phyloP scores from a whole-genome alignment of 2,113 vertebrate species.

The Nesoenas mayeri region DNA sequence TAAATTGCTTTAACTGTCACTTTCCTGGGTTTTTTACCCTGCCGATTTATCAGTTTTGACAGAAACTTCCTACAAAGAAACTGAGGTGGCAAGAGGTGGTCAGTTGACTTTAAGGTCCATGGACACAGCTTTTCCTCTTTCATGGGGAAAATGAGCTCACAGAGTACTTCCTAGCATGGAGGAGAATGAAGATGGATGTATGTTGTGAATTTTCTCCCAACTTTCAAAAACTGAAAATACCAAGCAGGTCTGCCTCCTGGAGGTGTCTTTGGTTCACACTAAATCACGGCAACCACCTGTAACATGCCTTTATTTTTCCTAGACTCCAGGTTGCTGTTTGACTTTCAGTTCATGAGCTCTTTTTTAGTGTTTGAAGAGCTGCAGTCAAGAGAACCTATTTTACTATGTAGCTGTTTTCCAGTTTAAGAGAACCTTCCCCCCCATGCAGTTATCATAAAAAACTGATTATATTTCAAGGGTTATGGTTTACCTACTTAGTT shows the following conservation, averaged over 20 bases:
- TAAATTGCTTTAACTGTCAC: background rate
- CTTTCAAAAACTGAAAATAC: background rate
- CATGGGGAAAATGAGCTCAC: background rate
- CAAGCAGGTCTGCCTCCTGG: background rate
- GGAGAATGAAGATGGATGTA: background rate
- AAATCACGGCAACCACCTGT: background rate
- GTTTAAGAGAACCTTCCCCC: background rate
- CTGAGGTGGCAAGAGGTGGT: background rate
- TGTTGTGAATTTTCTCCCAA: background rate
- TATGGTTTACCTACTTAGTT: background rate
- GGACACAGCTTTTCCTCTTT: background rate
- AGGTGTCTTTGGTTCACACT: background rate
- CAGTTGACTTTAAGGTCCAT: background rate
- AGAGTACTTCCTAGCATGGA: background rate
- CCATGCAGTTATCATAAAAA: background rate
- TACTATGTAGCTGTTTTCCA: background rate
- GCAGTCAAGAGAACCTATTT: background rate
- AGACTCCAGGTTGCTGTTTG: background rate
- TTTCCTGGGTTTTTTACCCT: background rate
- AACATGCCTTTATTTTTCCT: background rate
- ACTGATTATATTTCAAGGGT: background rate
- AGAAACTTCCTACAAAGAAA: background rate
- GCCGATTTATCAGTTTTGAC: background rate
- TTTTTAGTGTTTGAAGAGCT: background rate
- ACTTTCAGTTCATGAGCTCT: background rate